These are phyloP conservation scores for Castor canadensis DNA, from an alignment of 2,113 vertebrate genomes.

Conservation along the genomic window DNA sequence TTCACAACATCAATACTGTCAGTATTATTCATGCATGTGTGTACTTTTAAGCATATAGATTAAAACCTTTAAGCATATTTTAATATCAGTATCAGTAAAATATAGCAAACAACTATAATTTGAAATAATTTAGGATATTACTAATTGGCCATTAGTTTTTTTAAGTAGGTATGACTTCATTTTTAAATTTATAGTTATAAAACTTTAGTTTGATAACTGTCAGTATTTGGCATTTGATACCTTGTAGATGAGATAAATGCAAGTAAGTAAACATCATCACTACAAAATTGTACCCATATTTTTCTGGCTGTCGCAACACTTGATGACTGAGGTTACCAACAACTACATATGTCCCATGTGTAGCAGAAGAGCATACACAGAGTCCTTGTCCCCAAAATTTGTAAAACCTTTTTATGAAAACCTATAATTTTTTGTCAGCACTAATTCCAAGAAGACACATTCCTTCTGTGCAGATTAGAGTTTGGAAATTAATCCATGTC, in stretches of 20 bases:
- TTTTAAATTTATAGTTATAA: background rate
- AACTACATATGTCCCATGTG: background rate
- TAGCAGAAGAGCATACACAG: background rate
- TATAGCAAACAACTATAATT: background rate
- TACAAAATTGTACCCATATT: background rate
- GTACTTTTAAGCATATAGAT: background rate
- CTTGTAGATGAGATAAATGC: background rate
- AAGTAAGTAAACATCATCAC: background rate
- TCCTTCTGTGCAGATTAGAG: constrained; percentile 11
- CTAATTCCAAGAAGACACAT: background rate
- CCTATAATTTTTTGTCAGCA: background rate
- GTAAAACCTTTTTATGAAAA: background rate
- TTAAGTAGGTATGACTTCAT: background rate
- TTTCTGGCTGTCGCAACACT: background rate
- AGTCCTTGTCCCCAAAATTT: background rate
- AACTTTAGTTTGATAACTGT: background rate
- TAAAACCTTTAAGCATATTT: no score
- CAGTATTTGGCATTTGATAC: background rate
- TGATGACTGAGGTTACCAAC: background rate
- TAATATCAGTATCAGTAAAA: background rate
- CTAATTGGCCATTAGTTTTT: background rate
- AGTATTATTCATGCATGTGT: constrained; percentile 23
- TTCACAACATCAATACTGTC: constrained; percentile 34
- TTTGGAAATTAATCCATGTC: background rate
- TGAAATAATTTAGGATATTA: constrained; percentile 36